phyloP scores from a whole-genome alignment of 2,113 vertebrate genomes.

The Ancistrus triradiatus region DNA sequence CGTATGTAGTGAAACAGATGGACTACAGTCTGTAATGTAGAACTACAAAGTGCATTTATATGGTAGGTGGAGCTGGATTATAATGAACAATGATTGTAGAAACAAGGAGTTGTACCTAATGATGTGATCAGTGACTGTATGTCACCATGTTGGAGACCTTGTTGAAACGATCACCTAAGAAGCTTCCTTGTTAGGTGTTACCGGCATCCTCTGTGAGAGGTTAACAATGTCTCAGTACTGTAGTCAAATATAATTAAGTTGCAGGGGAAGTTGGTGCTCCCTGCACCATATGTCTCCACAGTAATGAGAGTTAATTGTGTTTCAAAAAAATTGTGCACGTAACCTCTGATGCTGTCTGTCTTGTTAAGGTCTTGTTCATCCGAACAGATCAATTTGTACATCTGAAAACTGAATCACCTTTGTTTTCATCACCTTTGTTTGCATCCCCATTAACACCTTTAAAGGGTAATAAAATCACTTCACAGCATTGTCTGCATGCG shows the following conservation, averaged over 20 bases:
- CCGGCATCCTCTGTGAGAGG: slow-evolving; percentile 34
- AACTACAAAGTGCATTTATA: too few relatives aligned
- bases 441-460: slow-evolving; percentile 19
- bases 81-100: too few relatives aligned
- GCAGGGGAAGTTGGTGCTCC: slow-evolving; percentile 17
- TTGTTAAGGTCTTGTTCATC: slow-evolving; percentile 1
- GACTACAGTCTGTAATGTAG: too few relatives aligned
- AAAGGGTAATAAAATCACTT: slow-evolving; percentile 13
- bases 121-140: too few relatives aligned
- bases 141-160: too few relatives aligned
- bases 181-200: slow-evolving; percentile 33
- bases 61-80: too few relatives aligned
- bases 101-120: too few relatives aligned
- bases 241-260: slow-evolving; percentile 39
- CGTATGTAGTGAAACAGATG: too few relatives aligned
- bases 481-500: background rate
- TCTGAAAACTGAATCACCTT: background rate
- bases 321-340: slow-evolving; percentile 30
- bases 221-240: slow-evolving; percentile 32
- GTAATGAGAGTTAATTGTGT: slow-evolving; percentile 39
- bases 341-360: slow-evolving; percentile 28
- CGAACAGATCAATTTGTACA: background rate
- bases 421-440: slow-evolving; percentile 31
- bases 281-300: slow-evolving; percentile 20
- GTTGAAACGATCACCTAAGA: slow-evolving; percentile 29